Base-by-base conservation (phyloP, 2,113 vertebrate genomes). In the Choloepus hoffmanni region DNA sequence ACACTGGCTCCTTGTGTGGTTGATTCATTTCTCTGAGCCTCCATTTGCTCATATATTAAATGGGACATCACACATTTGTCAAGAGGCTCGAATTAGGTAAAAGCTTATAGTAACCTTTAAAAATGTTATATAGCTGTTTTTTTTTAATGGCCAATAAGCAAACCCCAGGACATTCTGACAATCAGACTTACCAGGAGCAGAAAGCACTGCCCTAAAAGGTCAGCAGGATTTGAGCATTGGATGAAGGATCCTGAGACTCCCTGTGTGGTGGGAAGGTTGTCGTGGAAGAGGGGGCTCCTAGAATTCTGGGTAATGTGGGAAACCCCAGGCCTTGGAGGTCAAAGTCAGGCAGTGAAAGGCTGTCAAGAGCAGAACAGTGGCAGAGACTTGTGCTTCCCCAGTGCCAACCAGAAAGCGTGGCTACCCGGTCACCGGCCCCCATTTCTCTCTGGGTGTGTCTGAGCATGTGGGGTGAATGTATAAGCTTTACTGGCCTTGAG, bases 1-100 rank as follows among this genome's bases (percentile, higher is more conserved):
- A 8, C 21, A 1, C 30, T 7, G 7, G 18, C 28, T 40, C 18
- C 63, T n/a, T 1, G 2, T 60, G 36, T 3, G 4, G 26, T 16
- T 3, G 33, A 24, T 63, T 79, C 7, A 53, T 53, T 74, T 88
- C 48, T 67, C 14, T 55, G 83, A 74, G 19, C 33, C 33, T 68
- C 48, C 13, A 21, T 88, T 83, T 68, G 7, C 36, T 79, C 30
- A 23, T 55, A 6, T 87, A 43, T 26, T 63, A 55, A 89, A 79
- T 62, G 30, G 43, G 43, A 21, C 23, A 45, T 40, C 1, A 19
- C 1, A 72, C 43, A 19, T 86, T 82, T 76, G 21, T 21, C 14
- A 73, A 73, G 21, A 65, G n/a, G 36, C 12, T 87, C 30, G 3
- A 50, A 63, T 87, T 40, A 85, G 58, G 33, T 26, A 60, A 63